A percentile compares a stretch with the other conserved stretches of the same genome.
Evolutionary conservation across 2,113 vertebrate species (phyloP).

Genomic region (Leptosomus discolor): DNA sequence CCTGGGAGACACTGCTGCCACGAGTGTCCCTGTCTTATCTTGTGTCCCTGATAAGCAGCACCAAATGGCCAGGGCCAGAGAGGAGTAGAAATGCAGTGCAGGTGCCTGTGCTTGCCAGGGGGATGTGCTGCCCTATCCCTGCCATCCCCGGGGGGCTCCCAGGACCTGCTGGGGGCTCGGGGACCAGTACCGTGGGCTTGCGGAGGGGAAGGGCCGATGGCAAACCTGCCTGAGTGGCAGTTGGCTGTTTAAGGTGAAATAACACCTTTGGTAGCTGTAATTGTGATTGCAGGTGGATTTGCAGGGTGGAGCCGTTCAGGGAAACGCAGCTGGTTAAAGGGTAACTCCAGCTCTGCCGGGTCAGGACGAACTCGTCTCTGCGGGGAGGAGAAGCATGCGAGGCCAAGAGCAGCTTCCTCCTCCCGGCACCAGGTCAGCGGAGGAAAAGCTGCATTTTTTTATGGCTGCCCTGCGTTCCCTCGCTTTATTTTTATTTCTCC

Average conservation of each 20-base stretch:
- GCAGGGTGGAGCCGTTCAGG: constrained; percentile 40
- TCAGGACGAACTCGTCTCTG: not conserved
- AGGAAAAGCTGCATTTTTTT: not conserved
- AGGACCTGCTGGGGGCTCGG: rapidly evolving
- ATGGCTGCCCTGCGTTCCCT: not conserved
- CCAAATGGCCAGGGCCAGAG: not conserved
- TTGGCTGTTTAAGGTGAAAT: not conserved
- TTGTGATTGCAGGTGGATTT: constrained; percentile 48
- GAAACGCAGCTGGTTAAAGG: constrained; percentile 42
- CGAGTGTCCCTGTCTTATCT: not conserved
- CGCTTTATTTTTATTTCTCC: not conserved
- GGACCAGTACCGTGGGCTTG: not conserved
- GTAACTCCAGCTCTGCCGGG: not conserved
- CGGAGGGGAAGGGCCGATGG: not conserved
- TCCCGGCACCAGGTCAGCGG: not conserved
- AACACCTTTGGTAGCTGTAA: not conserved
- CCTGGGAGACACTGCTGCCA: not conserved
- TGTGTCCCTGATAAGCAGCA: not conserved
- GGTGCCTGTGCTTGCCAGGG: not conserved
- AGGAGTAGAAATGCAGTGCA: not conserved
- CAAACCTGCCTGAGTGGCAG: not conserved
- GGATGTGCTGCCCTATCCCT: not conserved
- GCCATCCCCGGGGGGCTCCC: not conserved
- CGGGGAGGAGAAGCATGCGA: rapidly evolving
- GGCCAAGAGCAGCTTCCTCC: not conserved